A percentile compares a stretch with the other conserved stretches of the same genome.
phyloP scores from a whole-genome alignment of 2,888 invertebrate genomes.

The Xanthorhoe designata region DNA sequence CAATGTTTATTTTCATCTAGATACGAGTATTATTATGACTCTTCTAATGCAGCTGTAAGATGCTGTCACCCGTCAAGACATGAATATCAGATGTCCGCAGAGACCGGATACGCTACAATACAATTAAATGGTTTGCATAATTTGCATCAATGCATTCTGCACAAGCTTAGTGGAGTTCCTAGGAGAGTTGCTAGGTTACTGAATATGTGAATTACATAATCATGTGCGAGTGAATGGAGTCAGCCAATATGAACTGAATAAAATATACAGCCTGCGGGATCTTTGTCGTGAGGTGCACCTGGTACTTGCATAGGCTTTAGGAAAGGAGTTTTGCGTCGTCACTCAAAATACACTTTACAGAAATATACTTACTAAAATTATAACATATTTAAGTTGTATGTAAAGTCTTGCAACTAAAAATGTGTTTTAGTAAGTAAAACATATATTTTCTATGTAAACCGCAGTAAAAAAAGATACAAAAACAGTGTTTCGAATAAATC shows the following conservation, averaged over 20 bases:
- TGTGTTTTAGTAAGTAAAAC: too few relatives aligned
- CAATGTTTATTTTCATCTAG: not conserved
- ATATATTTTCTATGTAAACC: too few relatives aligned
- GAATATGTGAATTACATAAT: conserved; percentile 41
- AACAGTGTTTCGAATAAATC: not conserved
- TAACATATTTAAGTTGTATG: too few relatives aligned
- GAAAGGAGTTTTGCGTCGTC: not conserved
- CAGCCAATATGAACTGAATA: conserved; percentile 30
- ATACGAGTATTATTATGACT: not conserved
- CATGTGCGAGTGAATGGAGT: conserved; percentile 32
- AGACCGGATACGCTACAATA: conserved; percentile 67
- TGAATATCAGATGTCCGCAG: conserved; percentile 62
- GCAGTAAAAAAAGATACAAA: not conserved
- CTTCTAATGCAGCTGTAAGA: conserved; percentile 4
- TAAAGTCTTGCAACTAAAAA: too few relatives aligned
- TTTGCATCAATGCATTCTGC: conserved; percentile 58
- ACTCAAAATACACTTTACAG: not conserved
- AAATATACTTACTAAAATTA: not conserved
- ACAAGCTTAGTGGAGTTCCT: conserved; percentile 41
- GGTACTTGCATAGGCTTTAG: conserved; percentile 3
- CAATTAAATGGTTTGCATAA: conserved; percentile 75
- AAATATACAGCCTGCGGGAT: conserved; percentile 21
- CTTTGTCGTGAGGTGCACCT: conserved; percentile 24
- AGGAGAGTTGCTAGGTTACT: conserved; percentile 36
- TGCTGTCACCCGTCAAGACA: conserved; percentile 31